Conservation (phyloP, 2,113 vertebrate species). For the Pampusana beccarii region DNA sequence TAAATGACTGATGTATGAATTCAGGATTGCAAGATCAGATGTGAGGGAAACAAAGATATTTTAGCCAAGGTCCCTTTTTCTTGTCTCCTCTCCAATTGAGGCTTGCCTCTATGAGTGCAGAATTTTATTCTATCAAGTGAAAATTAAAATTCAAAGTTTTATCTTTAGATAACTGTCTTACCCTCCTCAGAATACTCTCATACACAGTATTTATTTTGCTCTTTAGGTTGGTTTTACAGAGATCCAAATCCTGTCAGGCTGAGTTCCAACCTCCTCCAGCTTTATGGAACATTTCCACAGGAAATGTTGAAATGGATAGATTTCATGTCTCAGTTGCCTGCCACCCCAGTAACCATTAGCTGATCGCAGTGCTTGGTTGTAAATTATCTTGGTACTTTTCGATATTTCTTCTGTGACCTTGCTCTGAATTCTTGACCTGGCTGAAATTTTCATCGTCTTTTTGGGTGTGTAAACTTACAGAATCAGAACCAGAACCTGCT, state of each 20-base stretch:
- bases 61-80: not conserved
- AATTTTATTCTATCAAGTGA: not conserved
- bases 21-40: not conserved
- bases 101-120: not conserved
- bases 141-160: not conserved
- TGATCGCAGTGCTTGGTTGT: not conserved
- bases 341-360: not conserved
- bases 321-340: not conserved
- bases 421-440: not conserved
- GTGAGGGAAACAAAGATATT: not conserved
- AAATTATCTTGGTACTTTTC: not conserved
- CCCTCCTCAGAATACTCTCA: not conserved
- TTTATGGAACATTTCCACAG: not conserved
- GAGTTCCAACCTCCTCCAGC: not conserved
- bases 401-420: not conserved
- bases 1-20: not conserved
- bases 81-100: not conserved
- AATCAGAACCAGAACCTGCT: not conserved
- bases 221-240: not conserved
- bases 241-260: not conserved
- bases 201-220: not conserved
- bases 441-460: not conserved
- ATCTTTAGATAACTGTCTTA: not conserved
- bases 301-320: not conserved
- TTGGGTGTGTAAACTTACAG: not conserved